Conservation (phyloP, 1,140 invertebrate species). For the Drosophila hydei region DNA sequence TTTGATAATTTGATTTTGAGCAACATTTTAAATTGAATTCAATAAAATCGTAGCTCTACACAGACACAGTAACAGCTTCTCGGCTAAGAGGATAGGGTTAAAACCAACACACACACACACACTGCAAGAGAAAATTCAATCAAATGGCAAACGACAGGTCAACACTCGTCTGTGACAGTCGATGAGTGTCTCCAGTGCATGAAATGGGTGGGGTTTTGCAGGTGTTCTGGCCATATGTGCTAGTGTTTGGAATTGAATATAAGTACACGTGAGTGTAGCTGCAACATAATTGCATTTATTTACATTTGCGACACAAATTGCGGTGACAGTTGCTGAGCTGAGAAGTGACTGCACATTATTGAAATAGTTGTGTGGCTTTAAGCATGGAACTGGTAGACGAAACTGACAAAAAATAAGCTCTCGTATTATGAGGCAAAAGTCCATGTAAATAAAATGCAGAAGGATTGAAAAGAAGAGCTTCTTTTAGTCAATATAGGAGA, state of each 20-base stretch:
- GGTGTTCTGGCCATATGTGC: conserved; percentile 9
- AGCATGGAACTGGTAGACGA: background rate
- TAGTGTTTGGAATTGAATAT: conserved; percentile 9
- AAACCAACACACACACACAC: background rate
- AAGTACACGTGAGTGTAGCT: conserved; percentile 11
- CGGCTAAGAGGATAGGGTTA: conserved; percentile 6
- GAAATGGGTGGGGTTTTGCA: background rate
- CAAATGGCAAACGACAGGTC: conserved; percentile 42
- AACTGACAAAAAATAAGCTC: background rate
- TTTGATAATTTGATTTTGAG: conserved; percentile 67
- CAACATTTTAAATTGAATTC: conserved; percentile 55
- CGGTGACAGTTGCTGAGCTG: conserved; percentile 31
- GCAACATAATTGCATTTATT: conserved; percentile 51
- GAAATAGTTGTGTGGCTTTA: background rate
- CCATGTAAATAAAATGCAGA: too few species aligned
- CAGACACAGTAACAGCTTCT: too few species aligned
- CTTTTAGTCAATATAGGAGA: too few species aligned
- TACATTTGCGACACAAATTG: conserved; percentile 49
- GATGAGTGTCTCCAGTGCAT: conserved; percentile 3
- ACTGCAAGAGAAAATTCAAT: conserved; percentile 46
- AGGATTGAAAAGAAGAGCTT: too few species aligned
- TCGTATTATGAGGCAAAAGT: too few species aligned
- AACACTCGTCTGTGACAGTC: conserved; percentile 28
- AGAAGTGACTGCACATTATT: background rate
- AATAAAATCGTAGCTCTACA: conserved; percentile 14